Conservation (phyloP, 2,797 vertebrate species). For the Chaetophractus vellerosus region DNA sequence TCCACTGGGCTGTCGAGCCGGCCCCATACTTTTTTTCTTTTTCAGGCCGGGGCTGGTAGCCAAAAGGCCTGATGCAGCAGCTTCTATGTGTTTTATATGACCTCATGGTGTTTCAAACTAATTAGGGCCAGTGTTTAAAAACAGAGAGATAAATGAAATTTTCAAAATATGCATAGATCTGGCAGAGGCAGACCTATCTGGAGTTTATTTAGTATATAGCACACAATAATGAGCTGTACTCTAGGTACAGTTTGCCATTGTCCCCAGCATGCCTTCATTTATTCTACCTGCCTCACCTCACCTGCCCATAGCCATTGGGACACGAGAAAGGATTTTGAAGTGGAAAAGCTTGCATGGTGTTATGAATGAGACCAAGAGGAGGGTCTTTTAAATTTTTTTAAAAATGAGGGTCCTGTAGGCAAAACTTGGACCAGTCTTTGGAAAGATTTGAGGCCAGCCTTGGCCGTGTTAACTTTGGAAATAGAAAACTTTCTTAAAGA, state of each 20-base stretch:
- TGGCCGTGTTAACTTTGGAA: background rate
- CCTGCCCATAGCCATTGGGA: background rate
- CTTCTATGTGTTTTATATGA: background rate
- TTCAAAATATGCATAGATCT: background rate
- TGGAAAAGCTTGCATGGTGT: background rate
- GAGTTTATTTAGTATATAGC: background rate
- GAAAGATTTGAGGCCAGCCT: background rate
- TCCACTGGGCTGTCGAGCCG: too few species aligned
- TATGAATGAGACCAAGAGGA: background rate
- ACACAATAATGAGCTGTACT: rapidly evolving
- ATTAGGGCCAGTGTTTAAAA: background rate
- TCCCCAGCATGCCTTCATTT: background rate
- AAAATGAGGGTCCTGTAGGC: background rate
- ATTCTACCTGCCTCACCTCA: background rate
- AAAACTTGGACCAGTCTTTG: background rate
- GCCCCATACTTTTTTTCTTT: background rate
- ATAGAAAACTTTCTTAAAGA: background rate
- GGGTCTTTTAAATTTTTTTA: background rate
- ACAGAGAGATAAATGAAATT: background rate
- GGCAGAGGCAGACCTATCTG: background rate
- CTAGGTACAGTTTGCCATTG: background rate
- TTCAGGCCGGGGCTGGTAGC: background rate
- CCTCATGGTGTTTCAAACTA: background rate
- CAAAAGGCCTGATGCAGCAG: background rate
- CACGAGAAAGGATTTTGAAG: background rate